These are phyloP conservation scores for Scatophagus argus DNA, from an alignment of 2,113 vertebrate genomes.

Conservation along the genomic window DNA sequence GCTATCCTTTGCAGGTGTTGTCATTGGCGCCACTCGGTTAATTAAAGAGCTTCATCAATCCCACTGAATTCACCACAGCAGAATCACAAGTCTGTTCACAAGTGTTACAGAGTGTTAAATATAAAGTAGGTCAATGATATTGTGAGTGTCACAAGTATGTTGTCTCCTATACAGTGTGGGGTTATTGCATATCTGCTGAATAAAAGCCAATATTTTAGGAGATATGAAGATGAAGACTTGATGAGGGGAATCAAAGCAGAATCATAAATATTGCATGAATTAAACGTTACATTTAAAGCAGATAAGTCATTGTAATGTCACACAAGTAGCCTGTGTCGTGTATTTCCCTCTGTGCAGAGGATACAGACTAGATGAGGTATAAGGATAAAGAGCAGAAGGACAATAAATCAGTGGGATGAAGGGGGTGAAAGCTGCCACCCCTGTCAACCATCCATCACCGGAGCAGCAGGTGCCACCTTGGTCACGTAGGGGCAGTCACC, in stretches of 20 bases:
- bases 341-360: background rate
- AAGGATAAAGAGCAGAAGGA: slow-evolving; percentile 13
- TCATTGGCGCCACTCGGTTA: background rate
- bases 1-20: background rate
- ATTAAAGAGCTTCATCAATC: background rate
- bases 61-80: background rate
- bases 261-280: background rate
- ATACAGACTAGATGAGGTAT: background rate
- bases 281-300: background rate
- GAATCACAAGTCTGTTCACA: background rate
- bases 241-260: background rate
- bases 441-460: slow-evolving; percentile 44
- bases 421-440: background rate
- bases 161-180: too few species aligned
- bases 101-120: background rate
- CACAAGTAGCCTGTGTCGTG: background rate
- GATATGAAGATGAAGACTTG: too few species aligned
- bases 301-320: background rate
- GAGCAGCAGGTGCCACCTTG: slow-evolving; percentile 43
- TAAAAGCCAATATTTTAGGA: too few species aligned
- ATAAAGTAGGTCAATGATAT: too few species aligned
- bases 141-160: too few species aligned
- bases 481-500: slow-evolving; percentile 23
- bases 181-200: background rate
- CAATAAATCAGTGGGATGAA: slow-evolving; percentile 9